Conservation (phyloP, 2,797 vertebrate species). For the Microchirus variegatus region DNA sequence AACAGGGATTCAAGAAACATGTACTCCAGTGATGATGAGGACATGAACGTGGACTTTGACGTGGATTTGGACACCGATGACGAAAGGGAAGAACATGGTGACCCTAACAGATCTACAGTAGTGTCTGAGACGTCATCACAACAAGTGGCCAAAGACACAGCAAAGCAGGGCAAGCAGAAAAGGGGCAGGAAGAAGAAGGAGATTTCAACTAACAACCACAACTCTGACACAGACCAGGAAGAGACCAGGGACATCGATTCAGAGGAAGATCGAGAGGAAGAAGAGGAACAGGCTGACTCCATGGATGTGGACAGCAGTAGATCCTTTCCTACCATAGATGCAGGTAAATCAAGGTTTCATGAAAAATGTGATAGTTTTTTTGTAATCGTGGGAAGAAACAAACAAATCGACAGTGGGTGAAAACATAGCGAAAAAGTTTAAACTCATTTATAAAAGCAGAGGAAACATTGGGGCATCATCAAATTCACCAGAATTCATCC, state of each 20-base stretch:
- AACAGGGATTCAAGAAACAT: neutral
- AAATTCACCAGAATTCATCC: no score
- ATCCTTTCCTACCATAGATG: constrained; percentile 5
- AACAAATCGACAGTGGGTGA: no score
- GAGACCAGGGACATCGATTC: neutral
- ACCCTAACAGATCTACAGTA: accelerated
- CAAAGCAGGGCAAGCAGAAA: neutral
- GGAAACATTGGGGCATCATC: no score
- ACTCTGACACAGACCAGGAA: neutral
- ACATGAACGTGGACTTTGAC: constrained; percentile 55
- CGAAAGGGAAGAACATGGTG: neutral
- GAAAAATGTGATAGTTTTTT: no score
- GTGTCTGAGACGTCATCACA: neutral
- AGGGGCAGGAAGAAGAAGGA: neutral
- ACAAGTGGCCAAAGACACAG: neutral
- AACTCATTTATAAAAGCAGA: no score
- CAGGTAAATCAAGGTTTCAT: constrained; percentile 31
- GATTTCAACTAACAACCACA: accelerated
- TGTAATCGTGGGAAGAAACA: no score
- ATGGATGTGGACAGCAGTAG: constrained; percentile 5
- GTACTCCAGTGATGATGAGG: constrained; percentile 26
- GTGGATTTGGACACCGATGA: constrained; percentile 28
- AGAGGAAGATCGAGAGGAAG: neutral
- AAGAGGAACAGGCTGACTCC: neutral
- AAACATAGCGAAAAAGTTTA: no score